Evolutionary conservation across 2,797 vertebrate genomes (phyloP), one percentile per base, ranked within the genome.

Genomic region (Corythornis leucogaster): DNA sequence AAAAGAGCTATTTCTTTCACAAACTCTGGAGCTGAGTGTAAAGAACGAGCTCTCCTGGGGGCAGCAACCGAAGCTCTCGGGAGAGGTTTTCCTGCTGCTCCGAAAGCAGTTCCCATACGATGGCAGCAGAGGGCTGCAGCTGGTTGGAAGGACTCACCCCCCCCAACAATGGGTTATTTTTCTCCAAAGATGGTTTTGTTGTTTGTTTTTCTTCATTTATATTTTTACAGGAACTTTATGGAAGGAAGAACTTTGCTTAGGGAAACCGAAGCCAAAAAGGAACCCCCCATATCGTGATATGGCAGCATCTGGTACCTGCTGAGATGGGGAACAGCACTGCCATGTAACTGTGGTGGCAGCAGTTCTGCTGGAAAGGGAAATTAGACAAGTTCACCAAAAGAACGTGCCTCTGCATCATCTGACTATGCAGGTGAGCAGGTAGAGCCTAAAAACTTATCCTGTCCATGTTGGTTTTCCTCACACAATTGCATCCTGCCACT

Each of bases 61-160:
- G 6, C 4, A 17, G 62, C 6, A 20, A 5, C 26, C 1, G 30
- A 28, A 18, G 9, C 30, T 17, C 80, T 78, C 26, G 0, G 42
- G 73, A 54, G 74, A 62, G 19, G 2, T 28, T 67, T 28, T 28
- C 50, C 2, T 0, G 40, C 58, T 78, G 95, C 90, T 94, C 90
- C 55, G 1, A 64, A 77, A 24, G 46, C 87, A 38, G 64, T 48
- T 90, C 84, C 96, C 97, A 96, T 95, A 55, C 93, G 97, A 82
- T 97, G 97, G 96, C 94, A 96, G 95, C 85, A 97, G 93, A 97
- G 88, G 13, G 89, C 95, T 81, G 75, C 66, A 25, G 66, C 94
- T 92, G 82, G 55, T 54, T n/a, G 4, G 14, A 24, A 35, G 11
- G 25, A 24, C 5, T 18, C 58, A 33, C 43, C 50, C 18, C 43